Percentiles rank a stretch among this genome's conserved stretches.
Evolutionary conservation across 2,113 vertebrate species (phyloP).

Genomic region (Pipa parva): DNA sequence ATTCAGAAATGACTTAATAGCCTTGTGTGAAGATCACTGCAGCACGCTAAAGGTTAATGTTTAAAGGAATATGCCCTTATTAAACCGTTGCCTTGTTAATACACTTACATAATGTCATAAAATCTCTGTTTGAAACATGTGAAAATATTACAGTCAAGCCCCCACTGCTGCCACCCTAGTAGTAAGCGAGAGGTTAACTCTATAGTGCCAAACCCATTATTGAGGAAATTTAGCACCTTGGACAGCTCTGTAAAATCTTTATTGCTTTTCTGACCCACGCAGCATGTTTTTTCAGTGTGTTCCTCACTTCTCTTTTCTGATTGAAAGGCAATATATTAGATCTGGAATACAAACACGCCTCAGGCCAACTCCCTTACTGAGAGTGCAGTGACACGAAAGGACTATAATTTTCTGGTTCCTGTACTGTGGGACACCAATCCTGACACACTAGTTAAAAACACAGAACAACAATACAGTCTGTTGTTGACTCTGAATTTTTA

Average conservation of each 20-base stretch:
- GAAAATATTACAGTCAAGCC: conserved; percentile 79
- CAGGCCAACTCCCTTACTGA: conserved; percentile 89
- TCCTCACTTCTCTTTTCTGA: conserved; percentile 89
- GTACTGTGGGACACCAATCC: conserved; percentile 86
- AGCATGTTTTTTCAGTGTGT: conserved; percentile 92
- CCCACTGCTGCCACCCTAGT: conserved; percentile 79
- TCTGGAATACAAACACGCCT: conserved; percentile 94
- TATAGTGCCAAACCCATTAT: conserved; percentile 95
- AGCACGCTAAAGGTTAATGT: too few species aligned
- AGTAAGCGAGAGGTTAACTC: conserved; percentile 98
- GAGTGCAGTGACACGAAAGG: conserved; percentile 85
- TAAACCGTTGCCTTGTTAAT: conserved; percentile 74
- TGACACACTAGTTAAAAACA: conserved; percentile 80
- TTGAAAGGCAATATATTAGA: conserved; percentile 99
- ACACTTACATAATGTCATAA: conserved; percentile 83
- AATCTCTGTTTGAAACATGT: conserved; percentile 80
- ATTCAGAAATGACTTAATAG: too few species aligned
- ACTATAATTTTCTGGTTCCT: conserved; percentile 97
- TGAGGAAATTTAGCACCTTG: conserved; percentile 98
- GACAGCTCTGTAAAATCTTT: conserved; percentile 98
- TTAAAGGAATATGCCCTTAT: too few species aligned
- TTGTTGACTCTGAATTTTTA: conserved; percentile 54
- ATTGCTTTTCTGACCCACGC: conserved; percentile 97
- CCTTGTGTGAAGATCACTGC: too few species aligned
- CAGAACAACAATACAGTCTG: conserved; percentile 70